Conservation (phyloP, 1,140 invertebrate genomes). For the Diabrotica undecimpunctata region DNA sequence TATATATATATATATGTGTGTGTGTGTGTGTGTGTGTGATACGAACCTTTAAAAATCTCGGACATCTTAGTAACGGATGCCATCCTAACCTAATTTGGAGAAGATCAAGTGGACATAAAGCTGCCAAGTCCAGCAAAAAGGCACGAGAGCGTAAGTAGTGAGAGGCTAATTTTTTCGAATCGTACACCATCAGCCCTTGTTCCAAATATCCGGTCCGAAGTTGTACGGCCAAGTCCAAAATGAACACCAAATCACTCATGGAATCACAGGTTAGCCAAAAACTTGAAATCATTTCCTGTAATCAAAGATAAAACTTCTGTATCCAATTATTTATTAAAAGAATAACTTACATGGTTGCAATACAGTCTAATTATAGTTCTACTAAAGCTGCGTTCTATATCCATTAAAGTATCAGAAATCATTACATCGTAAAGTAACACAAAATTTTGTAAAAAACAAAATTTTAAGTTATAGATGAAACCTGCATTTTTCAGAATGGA, state of each 20-base stretch:
- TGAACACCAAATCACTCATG: slow-evolving; percentile 81
- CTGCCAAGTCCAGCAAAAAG: slow-evolving; percentile 81
- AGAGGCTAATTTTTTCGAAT: slow-evolving; percentile 81
- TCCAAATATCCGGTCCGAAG: slow-evolving; percentile 93
- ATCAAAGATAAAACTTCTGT: slow-evolving; percentile 18
- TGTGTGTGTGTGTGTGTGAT: too few relatives aligned
- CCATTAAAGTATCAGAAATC: too few relatives aligned
- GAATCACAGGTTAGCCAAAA: slow-evolving; percentile 81
- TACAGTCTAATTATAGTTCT: too few relatives aligned
- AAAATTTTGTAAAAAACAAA: too few relatives aligned
- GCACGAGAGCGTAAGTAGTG: slow-evolving; percentile 83
- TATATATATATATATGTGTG: too few relatives aligned
- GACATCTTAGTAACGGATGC: slow-evolving; percentile 78
- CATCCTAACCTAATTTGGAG: slow-evolving; percentile 75
- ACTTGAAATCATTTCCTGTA: slow-evolving; percentile 59
- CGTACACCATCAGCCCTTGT: slow-evolving; percentile 90
- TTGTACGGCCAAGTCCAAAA: slow-evolving; percentile 84
- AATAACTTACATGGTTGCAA: too few relatives aligned
- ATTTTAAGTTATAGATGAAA: too few relatives aligned
- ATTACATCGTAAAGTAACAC: too few relatives aligned
- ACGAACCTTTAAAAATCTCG: slow-evolving; percentile 78
- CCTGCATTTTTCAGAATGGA: too few relatives aligned
- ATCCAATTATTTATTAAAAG: not conserved
- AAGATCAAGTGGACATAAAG: slow-evolving; percentile 82
- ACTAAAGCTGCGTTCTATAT: too few relatives aligned